These are phyloP conservation scores for Ricordea florida DNA, from an alignment of 92 coral and sea anemone genomes.

Conservation along the genomic window DNA sequence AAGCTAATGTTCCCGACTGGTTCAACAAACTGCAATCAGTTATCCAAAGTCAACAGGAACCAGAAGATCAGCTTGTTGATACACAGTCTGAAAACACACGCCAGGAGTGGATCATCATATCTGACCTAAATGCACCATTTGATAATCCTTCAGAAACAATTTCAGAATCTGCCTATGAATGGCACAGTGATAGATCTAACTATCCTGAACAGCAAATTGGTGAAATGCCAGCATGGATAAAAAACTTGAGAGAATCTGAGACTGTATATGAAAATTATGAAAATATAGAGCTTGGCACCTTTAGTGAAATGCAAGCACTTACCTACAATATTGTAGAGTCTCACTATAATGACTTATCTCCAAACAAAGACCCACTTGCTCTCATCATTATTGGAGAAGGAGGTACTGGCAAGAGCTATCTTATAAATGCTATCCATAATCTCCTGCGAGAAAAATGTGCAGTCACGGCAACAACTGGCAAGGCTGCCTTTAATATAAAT, in stretches of 20 bases:
- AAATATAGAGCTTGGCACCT: constrained; percentile 51
- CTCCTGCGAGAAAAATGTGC: constrained; percentile 67
- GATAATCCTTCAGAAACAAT: constrained; percentile 4
- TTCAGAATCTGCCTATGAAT: constrained; percentile 25
- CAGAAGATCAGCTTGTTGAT: constrained; percentile 18
- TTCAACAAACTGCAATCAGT: constrained; percentile 70
- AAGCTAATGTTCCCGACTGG: constrained; percentile 78
- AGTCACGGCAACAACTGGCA: constrained; percentile 79
- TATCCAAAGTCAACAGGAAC: constrained; percentile 58
- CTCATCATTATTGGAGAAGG: constrained; percentile 64
- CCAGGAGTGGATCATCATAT: constrained; percentile 62
- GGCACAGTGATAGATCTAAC: constrained; percentile 54
- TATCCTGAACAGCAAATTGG: constrained; percentile 68
- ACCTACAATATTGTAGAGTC: constrained; percentile 60
- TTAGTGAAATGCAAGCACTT: constrained; percentile 80
- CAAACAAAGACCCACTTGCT: constrained; percentile 54
- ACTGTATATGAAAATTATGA: constrained; percentile 36
- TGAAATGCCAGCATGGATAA: constrained; percentile 72
- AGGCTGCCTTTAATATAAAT: constrained; percentile 69
- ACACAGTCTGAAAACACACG: constrained; percentile 1
- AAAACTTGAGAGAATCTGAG: constrained; percentile 27
- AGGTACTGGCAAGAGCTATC: constrained; percentile 74
- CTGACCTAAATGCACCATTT: constrained; percentile 55
- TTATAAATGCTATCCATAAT: constrained; percentile 70
- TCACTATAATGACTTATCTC: constrained; percentile 50